phyloP scores from a whole-genome alignment of 2,888 invertebrate species.

The Eustalomyia histrio region DNA sequence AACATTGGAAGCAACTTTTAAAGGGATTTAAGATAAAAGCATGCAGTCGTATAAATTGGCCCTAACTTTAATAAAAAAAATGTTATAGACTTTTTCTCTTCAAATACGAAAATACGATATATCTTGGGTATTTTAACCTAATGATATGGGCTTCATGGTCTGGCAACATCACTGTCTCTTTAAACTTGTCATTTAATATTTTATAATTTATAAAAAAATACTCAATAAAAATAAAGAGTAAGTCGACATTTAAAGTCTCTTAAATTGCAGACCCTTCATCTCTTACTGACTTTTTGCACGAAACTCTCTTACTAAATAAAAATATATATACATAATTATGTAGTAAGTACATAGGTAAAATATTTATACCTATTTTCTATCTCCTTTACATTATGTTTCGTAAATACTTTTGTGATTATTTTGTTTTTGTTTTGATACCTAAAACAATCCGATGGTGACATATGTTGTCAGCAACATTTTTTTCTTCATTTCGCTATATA shows the following conservation, averaged over 20 bases:
- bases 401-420: slow-evolving; percentile 58
- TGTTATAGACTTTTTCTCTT: too few species aligned
- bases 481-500: not conserved
- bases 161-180: not conserved
- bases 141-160: not conserved
- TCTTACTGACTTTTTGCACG: not conserved
- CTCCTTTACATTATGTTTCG: slow-evolving; percentile 32
- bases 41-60: too few species aligned
- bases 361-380: slow-evolving; percentile 17
- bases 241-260: not conserved
- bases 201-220: not conserved
- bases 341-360: not conserved
- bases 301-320: not conserved
- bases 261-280: not conserved
- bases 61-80: too few species aligned
- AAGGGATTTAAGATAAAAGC: too few species aligned
- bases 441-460: slow-evolving; percentile 38
- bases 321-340: not conserved
- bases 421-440: slow-evolving; percentile 41
- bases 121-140: too few species aligned
- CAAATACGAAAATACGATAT: too few species aligned
- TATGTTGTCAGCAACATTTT: slow-evolving; percentile 35
- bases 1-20: too few species aligned
- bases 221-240: not conserved
- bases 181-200: not conserved